A percentile compares a stretch with the other conserved stretches of the same genome.
Conservation (phyloP, 2,888 invertebrate species). For the Sphaerophoria taeniata region DNA sequence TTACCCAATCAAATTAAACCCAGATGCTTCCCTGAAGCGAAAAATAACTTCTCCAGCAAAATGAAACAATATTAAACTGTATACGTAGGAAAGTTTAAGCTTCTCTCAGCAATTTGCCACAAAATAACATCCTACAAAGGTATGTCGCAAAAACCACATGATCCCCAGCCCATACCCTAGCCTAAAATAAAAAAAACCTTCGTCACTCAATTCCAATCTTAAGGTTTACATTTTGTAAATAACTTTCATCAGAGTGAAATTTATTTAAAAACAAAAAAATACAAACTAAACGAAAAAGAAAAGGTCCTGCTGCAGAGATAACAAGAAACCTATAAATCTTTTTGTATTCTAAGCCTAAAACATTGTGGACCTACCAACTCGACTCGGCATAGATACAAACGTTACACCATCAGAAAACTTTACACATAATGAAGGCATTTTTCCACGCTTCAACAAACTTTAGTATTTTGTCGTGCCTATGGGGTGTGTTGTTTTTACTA, state of each 20-base stretch:
- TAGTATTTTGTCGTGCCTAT: neutral
- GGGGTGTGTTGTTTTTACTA: conserved; percentile 24
- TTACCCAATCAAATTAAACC: conserved; percentile 1
- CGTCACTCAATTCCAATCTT: conserved; percentile 24
- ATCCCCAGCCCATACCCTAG: neutral
- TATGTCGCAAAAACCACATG: conserved; percentile 35
- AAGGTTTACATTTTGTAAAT: conserved; percentile 8
- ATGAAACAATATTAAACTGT: conserved; percentile 11
- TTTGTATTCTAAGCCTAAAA: conserved; percentile 30
- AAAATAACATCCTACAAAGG: neutral
- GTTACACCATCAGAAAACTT: conserved; percentile 29
- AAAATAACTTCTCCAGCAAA: conserved; percentile 12
- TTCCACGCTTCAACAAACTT: conserved; percentile 22
- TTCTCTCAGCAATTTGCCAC: neutral
- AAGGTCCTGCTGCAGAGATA: conserved; percentile 33
- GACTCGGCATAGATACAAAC: conserved; percentile 20
- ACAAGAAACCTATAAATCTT: conserved; percentile 48
- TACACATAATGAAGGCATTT: conserved; percentile 44
- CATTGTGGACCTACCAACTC: conserved; percentile 12
- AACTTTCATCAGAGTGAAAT: conserved; percentile 12
- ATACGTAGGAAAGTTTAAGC: conserved; percentile 1
- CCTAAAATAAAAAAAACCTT: conserved; percentile 6
- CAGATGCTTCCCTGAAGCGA: conserved; percentile 3
- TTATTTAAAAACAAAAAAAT: conserved; percentile 10
- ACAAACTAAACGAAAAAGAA: conserved; percentile 2